phyloP scores from a whole-genome alignment of 2,113 vertebrate genomes.

The Pycnonotus jocosus region DNA sequence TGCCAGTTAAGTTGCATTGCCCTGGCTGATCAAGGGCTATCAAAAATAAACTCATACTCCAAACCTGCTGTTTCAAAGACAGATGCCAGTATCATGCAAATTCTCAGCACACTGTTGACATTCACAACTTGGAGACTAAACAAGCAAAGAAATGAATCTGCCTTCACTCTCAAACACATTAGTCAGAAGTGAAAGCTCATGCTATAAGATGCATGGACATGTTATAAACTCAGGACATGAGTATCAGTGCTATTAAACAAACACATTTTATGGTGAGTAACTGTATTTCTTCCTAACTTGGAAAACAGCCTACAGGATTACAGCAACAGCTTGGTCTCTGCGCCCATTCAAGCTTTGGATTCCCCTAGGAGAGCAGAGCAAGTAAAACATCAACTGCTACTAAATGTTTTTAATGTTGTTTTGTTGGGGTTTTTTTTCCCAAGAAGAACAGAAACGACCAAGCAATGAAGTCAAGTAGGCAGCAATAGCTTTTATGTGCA shows the following conservation, averaged over 20 bases:
- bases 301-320: not conserved
- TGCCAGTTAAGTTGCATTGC: not conserved
- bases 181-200: not conserved
- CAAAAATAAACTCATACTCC: not conserved
- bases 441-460: not conserved
- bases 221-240: not conserved
- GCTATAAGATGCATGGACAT: not conserved
- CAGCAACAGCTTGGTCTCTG: not conserved
- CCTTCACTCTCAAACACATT: not conserved
- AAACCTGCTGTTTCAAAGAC: not conserved
- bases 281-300: not conserved
- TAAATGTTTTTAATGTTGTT: not conserved
- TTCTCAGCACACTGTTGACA: not conserved
- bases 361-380: not conserved
- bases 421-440: not conserved
- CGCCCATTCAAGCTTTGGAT: not conserved
- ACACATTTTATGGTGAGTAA: not conserved
- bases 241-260: not conserved
- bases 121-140: not conserved
- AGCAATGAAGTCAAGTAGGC: not conserved
- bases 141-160: not conserved
- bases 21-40: not conserved
- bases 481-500: not conserved
- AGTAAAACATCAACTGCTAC: not conserved
- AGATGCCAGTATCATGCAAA: not conserved